Evolutionary conservation across 2,797 vertebrate species (phyloP).

Genomic region (Esox masquinongy): DNA sequence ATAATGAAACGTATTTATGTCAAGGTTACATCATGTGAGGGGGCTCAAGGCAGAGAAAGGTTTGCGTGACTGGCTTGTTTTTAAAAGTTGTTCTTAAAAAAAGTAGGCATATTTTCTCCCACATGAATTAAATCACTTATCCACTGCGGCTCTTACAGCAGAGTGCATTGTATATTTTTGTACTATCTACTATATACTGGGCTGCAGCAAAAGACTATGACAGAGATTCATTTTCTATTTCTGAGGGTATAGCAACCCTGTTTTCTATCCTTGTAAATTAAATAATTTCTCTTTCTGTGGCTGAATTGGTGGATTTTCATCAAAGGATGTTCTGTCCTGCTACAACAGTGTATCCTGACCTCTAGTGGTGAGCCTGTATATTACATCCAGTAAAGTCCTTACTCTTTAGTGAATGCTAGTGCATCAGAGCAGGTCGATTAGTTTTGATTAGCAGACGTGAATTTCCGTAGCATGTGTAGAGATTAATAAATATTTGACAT

Average conservation of each 20-base stretch:
- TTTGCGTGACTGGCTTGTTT: conserved; percentile 48
- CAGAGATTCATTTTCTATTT: too few relatives aligned
- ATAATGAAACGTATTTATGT: conserved; percentile 59
- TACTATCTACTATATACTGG: not conserved
- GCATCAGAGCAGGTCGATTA: too few relatives aligned
- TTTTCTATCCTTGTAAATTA: too few relatives aligned
- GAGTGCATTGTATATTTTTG: not conserved
- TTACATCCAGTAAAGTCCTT: not conserved
- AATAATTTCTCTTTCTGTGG: too few relatives aligned
- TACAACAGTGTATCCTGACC: not conserved
- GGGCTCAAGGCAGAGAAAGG: conserved; percentile 13
- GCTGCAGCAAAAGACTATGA: too few relatives aligned
- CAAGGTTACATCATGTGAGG: conserved; percentile 33
- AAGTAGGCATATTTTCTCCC: conserved; percentile 2
- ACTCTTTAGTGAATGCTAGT: not conserved
- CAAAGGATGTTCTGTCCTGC: too few relatives aligned
- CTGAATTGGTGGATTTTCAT: too few relatives aligned
- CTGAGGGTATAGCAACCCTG: too few relatives aligned
- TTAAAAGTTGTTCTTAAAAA: conserved; percentile 13
- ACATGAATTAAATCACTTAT: not conserved
- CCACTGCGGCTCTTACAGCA: too few relatives aligned
- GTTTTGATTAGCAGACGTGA: too few relatives aligned
- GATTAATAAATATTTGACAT: not conserved
- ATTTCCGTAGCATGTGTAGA: too few relatives aligned
- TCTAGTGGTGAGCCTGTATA: conserved; percentile 1